phyloP scores from a whole-genome alignment of 2,797 vertebrate genomes.

The Zenarchopterus dispar region DNA sequence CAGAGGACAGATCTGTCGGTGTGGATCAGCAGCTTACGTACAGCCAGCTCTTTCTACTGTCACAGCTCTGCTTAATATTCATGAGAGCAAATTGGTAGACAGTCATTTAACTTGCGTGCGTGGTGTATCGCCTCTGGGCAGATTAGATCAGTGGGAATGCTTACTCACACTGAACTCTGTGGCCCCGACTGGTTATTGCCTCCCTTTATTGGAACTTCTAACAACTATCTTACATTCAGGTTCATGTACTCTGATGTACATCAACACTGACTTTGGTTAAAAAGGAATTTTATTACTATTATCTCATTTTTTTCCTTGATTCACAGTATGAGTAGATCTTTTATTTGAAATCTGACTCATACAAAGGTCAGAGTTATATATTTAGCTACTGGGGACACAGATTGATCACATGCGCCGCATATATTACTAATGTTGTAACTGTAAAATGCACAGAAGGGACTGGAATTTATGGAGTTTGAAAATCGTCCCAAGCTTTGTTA shows the following conservation, averaged over 20 bases:
- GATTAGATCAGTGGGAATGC: constrained; percentile 77
- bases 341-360: constrained; percentile 40
- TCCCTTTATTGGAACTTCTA: constrained; percentile 33
- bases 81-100: constrained; percentile 94
- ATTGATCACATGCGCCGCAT: constrained; percentile 19
- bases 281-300: too few relatives aligned
- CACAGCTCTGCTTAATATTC: constrained; percentile 86
- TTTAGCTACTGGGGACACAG: constrained; percentile 25
- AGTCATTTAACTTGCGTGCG: constrained; percentile 88
- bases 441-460: constrained; percentile 19
- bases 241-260: constrained; percentile 28
- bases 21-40: constrained; percentile 78
- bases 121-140: constrained; percentile 82
- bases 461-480: constrained; percentile 46
- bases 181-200: constrained; percentile 40
- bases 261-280: constrained; percentile 3
- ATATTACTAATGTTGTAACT: constrained; percentile 29
- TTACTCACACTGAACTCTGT: constrained; percentile 72
- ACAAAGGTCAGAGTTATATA: constrained; percentile 40
- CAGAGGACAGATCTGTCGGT: constrained; percentile 84
- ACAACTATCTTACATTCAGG: constrained; percentile 22
- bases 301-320: neutral
- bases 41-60: constrained; percentile 78
- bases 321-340: constrained; percentile 4
- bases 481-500: constrained; percentile 47